phyloP scores from a whole-genome alignment of 2,113 vertebrate species.

The Myiagra hebetior region DNA sequence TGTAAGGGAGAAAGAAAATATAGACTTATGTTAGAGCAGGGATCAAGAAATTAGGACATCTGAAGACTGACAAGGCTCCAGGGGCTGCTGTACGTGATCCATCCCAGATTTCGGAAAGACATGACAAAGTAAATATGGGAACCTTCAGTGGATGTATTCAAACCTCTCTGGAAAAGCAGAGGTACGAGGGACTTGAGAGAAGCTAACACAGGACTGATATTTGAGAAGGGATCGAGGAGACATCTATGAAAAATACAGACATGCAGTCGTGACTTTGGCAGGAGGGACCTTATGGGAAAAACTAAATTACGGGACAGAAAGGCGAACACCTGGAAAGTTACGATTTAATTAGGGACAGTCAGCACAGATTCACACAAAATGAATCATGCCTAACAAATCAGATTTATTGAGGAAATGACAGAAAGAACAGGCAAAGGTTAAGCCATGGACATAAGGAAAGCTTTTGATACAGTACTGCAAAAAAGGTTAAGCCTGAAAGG shows the following conservation, averaged over 20 bases:
- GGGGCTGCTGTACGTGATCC: neutral
- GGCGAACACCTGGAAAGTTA: constrained; percentile 59
- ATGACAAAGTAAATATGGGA: constrained; percentile 24
- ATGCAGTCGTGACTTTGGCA: constrained; percentile 20
- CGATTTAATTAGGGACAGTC: constrained; percentile 67
- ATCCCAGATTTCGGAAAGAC: constrained; percentile 27
- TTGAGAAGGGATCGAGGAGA: constrained; percentile 31
- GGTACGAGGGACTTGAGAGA: neutral
- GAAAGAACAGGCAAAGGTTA: constrained; percentile 54
- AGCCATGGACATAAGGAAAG: constrained; percentile 53
- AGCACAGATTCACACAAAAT: constrained; percentile 41
- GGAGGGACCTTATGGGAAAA: neutral
- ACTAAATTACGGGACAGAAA: constrained; percentile 34
- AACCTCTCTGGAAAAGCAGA: neutral
- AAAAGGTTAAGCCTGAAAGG: neutral
- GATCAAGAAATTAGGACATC: constrained; percentile 35
- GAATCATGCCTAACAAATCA: constrained; percentile 61
- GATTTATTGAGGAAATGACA: constrained; percentile 69
- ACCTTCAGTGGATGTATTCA: neutral
- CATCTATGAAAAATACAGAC: constrained; percentile 29
- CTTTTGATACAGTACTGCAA: constrained; percentile 46
- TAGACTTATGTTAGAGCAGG: constrained; percentile 18
- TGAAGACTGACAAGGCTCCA: constrained; percentile 14
- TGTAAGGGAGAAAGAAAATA: constrained; percentile 33
- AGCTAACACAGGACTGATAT: neutral